Percentiles rank a stretch among this genome's conserved stretches.
Conservation (phyloP, 2,888 invertebrate species). For the Caenorhabditis sp. region DNA sequence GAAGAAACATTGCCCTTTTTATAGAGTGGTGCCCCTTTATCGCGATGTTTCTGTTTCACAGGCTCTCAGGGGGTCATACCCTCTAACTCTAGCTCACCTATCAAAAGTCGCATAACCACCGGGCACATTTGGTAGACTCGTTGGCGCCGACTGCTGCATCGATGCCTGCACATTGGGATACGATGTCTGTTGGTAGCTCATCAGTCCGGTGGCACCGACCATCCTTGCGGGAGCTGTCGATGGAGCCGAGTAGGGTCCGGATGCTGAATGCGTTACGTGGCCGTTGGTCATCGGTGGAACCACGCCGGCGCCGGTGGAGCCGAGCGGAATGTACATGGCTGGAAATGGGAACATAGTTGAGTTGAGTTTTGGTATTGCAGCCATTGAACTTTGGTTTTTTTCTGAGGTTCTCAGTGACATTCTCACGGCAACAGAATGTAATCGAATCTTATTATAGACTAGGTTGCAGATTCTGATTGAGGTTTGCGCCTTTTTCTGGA, state of each 20-base stretch:
- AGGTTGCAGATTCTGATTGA: too few relatives aligned
- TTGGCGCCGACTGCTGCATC: slow-evolving; percentile 26
- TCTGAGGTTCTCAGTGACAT: neutral
- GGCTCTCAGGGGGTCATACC: too few relatives aligned
- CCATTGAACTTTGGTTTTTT: too few relatives aligned
- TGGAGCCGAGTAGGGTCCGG: slow-evolving; percentile 32
- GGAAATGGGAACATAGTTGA: too few relatives aligned
- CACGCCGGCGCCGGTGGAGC: slow-evolving; percentile 23
- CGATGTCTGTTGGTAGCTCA: slow-evolving; percentile 63
- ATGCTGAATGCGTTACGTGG: slow-evolving; percentile 16
- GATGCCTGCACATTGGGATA: slow-evolving; percentile 54
- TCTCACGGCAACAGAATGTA: too few relatives aligned
- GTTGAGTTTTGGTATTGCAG: too few relatives aligned
- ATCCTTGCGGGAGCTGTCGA: slow-evolving; percentile 62
- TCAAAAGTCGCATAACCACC: slow-evolving; percentile 63
- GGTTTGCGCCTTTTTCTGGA: too few relatives aligned
- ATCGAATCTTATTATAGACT: too few relatives aligned
- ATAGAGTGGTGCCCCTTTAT: too few relatives aligned
- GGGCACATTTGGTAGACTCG: slow-evolving; percentile 14
- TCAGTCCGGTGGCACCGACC: slow-evolving; percentile 64
- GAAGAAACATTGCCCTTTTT: neutral
- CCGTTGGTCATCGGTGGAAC: slow-evolving; percentile 55
- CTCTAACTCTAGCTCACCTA: slow-evolving; percentile 38
- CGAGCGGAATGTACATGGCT: slow-evolving; percentile 55
- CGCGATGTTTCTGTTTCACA: neutral